Percentiles rank a stretch among this genome's conserved stretches.
Evolutionary conservation across 2,888 invertebrate species (phyloP).

Genomic region (Cephalotes varians): DNA sequence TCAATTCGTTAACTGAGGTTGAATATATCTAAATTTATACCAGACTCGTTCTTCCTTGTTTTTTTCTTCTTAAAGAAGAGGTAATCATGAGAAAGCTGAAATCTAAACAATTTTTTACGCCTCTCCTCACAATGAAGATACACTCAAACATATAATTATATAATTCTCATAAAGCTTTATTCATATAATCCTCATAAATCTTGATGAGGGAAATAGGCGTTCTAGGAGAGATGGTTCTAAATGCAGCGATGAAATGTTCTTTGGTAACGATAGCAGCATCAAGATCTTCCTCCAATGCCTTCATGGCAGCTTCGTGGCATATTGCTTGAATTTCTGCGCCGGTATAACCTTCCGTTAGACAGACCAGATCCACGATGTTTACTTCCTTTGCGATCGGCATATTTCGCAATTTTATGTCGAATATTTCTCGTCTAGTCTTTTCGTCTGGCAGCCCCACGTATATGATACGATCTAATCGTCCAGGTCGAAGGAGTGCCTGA

Average conservation of each 20-base stretch:
- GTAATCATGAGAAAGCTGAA: background rate
- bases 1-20: background rate
- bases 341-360: conserved; percentile 93
- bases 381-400: conserved; percentile 91
- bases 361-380: conserved; percentile 89
- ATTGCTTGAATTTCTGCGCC: conserved; percentile 97
- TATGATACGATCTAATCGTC: conserved; percentile 95
- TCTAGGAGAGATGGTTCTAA: conserved; percentile 91
- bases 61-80: background rate
- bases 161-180: conserved; percentile 76
- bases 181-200: conserved; percentile 90
- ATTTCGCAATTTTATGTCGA: conserved; percentile 91
- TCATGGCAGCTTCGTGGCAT: conserved; percentile 96
- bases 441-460: conserved; percentile 97
- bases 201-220: conserved; percentile 90
- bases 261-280: conserved; percentile 88
- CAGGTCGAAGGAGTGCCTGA: conserved; percentile 95
- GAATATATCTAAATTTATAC: background rate
- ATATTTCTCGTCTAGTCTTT: conserved; percentile 93
- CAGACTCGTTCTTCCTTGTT: background rate
- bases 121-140: background rate
- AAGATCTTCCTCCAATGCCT: conserved; percentile 92
- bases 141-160: background rate
- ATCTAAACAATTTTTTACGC: background rate
- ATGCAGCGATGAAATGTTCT: conserved; percentile 91